Evolutionary conservation across 2,888 invertebrate species (phyloP), one percentile per base, ranked within the genome.

Genomic region (Anoncus sp.): DNA sequence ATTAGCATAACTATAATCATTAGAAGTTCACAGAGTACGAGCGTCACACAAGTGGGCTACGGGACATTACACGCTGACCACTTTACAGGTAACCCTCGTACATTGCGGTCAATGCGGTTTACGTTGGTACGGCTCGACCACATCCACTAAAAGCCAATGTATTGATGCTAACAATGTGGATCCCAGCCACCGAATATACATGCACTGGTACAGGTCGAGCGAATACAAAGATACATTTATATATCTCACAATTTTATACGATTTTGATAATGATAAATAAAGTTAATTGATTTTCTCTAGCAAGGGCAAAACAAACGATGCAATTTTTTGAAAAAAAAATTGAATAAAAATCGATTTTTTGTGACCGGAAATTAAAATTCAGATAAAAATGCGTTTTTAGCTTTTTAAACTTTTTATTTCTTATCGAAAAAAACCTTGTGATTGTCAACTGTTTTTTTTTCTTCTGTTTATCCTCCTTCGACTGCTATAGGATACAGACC

Each of bases 141-240:
- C 82, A 81, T 83, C 81, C 77, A 83, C 82, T 84, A 83, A 84
- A 83, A 83, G 82, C 81, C 81, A 83, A 81, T 81, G 80, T 69
- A 80, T 79, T 75, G 77, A 76, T 80, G 62, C 75, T 40, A 66
- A 62, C 79, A 69, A 69, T 73, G 75, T 31, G 66, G 70, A 75
- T 75, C 62, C 66, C 66, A 66, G 55, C 47, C 53, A 38, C n/a
- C 27, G 63, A 20, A 53, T 73, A 59, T 72, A 65, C 57, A 35
- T 22, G 57, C 9, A 47, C 59, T 22, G 12, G 51, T 65, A 31
- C 67, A 43, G 31, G 22, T 24, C 35, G 6, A 63, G 16, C 27
- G 31, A 59, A 69, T 59, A 27, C 43, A 7, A 45, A 18, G 49
- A 65, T 47, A 47, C 57, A 35, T 22, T 31, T 49, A 40, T 53